Evolutionary conservation across 2,888 invertebrate genomes (phyloP).

Genomic region (Pyrocoelia pectoralis): DNA sequence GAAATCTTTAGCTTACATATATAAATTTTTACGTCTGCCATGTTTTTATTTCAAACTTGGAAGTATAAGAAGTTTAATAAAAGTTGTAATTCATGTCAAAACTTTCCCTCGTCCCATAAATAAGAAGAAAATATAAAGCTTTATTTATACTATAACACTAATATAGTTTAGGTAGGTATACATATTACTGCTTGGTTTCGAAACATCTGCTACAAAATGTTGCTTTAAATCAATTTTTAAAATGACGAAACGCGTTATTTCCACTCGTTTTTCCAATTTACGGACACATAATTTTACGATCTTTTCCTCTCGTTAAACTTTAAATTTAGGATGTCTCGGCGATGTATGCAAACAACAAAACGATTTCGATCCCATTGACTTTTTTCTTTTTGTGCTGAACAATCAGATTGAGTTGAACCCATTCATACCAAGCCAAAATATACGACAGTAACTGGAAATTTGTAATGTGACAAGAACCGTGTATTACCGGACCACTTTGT

Average conservation of each 20-base stretch:
- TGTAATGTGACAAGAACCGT: too few relatives aligned
- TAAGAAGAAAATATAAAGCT: conserved; percentile 30
- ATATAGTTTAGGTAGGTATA: conserved; percentile 28
- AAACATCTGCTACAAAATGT: conserved; percentile 15
- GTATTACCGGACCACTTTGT: too few relatives aligned
- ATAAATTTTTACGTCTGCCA: conserved; percentile 28
- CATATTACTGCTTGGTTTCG: conserved; percentile 21
- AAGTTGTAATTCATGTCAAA: conserved; percentile 36
- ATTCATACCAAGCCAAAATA: too few relatives aligned
- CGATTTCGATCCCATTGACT: too few relatives aligned
- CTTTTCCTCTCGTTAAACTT: too few relatives aligned
- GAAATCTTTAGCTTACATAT: conserved; percentile 25
- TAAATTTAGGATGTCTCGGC: too few relatives aligned
- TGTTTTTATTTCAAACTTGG: conserved; percentile 26
- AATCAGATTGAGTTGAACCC: too few relatives aligned
- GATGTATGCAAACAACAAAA: too few relatives aligned
- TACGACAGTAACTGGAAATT: too few relatives aligned
- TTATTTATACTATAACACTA: conserved; percentile 18
- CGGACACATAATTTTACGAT: background rate
- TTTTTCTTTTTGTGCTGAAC: too few relatives aligned
- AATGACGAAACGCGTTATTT: background rate
- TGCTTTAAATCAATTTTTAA: background rate
- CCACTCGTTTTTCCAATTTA: background rate
- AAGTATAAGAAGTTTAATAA: conserved; percentile 31
- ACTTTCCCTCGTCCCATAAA: conserved; percentile 32